Evolutionary conservation across 2,113 vertebrate species (phyloP).

Genomic region (Ovis canadensis): DNA sequence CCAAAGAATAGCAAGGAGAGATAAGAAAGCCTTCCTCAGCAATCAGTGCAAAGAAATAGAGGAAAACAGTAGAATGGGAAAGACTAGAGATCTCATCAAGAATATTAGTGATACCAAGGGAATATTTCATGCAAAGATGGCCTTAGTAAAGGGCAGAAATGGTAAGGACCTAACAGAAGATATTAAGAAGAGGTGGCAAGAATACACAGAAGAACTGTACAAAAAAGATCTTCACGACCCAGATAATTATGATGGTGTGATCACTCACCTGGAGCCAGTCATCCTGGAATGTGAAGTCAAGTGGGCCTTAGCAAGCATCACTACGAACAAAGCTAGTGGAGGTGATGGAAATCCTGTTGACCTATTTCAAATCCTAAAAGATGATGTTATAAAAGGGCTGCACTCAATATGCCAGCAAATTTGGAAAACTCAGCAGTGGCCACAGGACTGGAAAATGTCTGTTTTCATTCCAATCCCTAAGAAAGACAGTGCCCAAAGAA

Average conservation of each 20-base stretch:
- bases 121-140: background rate
- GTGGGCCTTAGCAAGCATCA: background rate
- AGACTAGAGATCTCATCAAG: background rate
- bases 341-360: background rate
- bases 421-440: background rate
- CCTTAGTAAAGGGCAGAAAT: background rate
- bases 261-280: background rate
- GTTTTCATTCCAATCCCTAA: background rate
- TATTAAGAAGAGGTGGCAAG: background rate
- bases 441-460: background rate
- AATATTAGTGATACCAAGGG: background rate
- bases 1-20: background rate
- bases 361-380: background rate
- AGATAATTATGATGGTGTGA: background rate
- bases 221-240: background rate
- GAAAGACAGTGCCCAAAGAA: background rate
- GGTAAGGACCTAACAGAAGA: background rate
- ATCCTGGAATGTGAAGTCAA: background rate
- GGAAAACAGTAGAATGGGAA: background rate
- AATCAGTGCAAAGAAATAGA: background rate
- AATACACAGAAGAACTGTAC: background rate
- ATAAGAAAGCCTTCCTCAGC: background rate
- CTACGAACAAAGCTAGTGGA: background rate
- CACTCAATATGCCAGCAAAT: background rate
- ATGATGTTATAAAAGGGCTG: background rate